Base-by-base conservation (phyloP, 2,888 invertebrate species). In the Callimorpha dominula region DNA sequence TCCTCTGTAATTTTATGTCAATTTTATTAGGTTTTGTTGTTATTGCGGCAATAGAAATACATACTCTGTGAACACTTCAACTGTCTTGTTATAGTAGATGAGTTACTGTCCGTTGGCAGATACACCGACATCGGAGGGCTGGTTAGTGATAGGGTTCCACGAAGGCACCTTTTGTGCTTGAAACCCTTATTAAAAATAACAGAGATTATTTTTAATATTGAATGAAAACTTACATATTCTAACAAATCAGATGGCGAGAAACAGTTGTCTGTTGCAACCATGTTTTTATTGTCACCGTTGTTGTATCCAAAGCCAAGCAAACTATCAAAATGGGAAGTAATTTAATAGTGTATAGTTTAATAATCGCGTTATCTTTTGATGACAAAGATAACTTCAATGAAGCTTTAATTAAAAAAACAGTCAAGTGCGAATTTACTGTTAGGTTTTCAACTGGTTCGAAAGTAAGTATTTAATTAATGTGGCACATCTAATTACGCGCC, bases 241-340 rank as follows among this genome's bases (percentile, higher is more conserved):
- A 90, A 70, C 54, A 91, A 81, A 83, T 91, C 88, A 0, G 76
- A 63, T 1, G 88, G 77, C 0, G 87, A 86, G 70, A 89, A 91
- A 20, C 71, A 81, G 9, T 88, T 86, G 43, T 85, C 85, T 6
- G 84, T 65, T 2, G 84, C 87, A n/a, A 85, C 82, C 76, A 82
- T 81, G 69, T 68, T 62, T 43, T 46, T 8, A 46, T 8, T 46
- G 31, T 31, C 20, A 31, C 20, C 14, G 60, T 14, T 14, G 31
- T 31, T 14, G 6, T 60, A 31, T 31, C 14, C 14, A 31, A 31
- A 31, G 31, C 4, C 0, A 60, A 60, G 1, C 7, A 57, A 11
- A 17, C 17, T 57, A 20, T 60, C 60, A 17, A 50, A 40, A 15
- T 9, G 31, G 0, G 0, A 7, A 65, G 46, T 65, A 49, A 31